Evolutionary conservation across 2,888 invertebrate genomes (phyloP).

Genomic region (Lepidocyrtoides sp.): DNA sequence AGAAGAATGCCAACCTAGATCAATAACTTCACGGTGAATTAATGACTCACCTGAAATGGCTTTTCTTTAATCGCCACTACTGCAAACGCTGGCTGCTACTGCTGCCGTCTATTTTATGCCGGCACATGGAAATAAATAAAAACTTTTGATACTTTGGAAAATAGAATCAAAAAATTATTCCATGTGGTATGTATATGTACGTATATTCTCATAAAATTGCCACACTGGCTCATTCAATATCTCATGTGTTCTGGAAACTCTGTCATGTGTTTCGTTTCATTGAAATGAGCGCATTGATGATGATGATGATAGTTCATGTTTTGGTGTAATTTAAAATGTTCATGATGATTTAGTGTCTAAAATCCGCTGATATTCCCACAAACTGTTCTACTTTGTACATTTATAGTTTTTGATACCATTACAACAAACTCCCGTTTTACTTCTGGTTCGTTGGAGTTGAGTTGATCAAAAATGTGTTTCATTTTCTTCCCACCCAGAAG

Average conservation of each 20-base stretch:
- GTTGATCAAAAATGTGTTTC: slow-evolving; percentile 9
- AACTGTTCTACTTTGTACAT: slow-evolving; percentile 16
- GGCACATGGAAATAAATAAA: background rate
- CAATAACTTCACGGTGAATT: slow-evolving; percentile 70
- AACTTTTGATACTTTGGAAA: no score
- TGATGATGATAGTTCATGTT: slow-evolving; percentile 46
- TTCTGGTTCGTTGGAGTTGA: background rate
- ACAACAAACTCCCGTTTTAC: background rate
- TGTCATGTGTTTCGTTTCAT: slow-evolving; percentile 48
- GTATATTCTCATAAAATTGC: no score
- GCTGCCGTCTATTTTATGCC: background rate
- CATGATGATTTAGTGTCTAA: slow-evolving; percentile 24
- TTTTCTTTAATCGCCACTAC: slow-evolving; percentile 59
- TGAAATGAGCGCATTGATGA: slow-evolving; percentile 34
- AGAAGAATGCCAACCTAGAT: slow-evolving; percentile 37
- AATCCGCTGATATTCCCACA: slow-evolving; percentile 24
- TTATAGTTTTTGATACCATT: background rate
- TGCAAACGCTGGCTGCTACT: slow-evolving; percentile 14
- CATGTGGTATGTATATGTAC: no score
- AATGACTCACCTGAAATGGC: slow-evolving; percentile 71
- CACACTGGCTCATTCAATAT: background rate
- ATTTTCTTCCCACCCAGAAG: slow-evolving; percentile 52
- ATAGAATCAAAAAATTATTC: no score
- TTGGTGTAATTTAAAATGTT: slow-evolving; percentile 49
- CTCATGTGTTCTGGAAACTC: slow-evolving; percentile 30